Conservation (phyloP, 35 echinoderm and acorn worm species). For the Patiria miniata region DNA sequence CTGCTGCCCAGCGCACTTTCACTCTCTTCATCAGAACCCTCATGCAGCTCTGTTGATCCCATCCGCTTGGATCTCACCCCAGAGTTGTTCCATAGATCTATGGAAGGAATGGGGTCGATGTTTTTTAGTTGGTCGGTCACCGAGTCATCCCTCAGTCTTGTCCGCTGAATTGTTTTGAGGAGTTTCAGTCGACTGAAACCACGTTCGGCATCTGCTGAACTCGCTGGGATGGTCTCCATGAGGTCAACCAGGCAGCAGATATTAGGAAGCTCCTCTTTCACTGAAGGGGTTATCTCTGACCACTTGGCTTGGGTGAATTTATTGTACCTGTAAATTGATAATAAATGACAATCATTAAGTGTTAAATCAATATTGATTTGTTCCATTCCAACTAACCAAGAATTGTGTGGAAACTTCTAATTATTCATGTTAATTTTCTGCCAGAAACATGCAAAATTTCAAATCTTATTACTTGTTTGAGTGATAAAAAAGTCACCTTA, state of each 20-base stretch:
- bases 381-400: too few species aligned
- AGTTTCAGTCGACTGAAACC: slow-evolving; percentile 41
- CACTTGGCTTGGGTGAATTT: slow-evolving; percentile 6
- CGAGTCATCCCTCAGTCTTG: slow-evolving; percentile 5
- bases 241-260: slow-evolving; percentile 40
- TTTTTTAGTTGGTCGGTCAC: slow-evolving; percentile 28
- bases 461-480: too few species aligned
- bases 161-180: slow-evolving; percentile 34
- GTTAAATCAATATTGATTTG: too few species aligned
- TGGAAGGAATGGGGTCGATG: slow-evolving; percentile 27
- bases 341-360: too few species aligned
- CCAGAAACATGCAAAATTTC: too few species aligned
- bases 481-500: not conserved
- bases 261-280: slow-evolving; percentile 6
- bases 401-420: not conserved
- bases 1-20: too few species aligned
- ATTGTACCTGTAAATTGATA: slow-evolving; percentile 10
- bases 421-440: too few species aligned
- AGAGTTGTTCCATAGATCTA: slow-evolving; percentile 26
- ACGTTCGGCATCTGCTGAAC: slow-evolving; percentile 62
- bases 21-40: too few species aligned
- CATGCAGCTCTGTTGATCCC: not conserved
- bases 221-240: slow-evolving; percentile 42
- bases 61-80: not conserved
- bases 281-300: not conserved